phyloP scores from a whole-genome alignment of 2,113 vertebrate genomes.

The Megaleporinus macrocephalus region DNA sequence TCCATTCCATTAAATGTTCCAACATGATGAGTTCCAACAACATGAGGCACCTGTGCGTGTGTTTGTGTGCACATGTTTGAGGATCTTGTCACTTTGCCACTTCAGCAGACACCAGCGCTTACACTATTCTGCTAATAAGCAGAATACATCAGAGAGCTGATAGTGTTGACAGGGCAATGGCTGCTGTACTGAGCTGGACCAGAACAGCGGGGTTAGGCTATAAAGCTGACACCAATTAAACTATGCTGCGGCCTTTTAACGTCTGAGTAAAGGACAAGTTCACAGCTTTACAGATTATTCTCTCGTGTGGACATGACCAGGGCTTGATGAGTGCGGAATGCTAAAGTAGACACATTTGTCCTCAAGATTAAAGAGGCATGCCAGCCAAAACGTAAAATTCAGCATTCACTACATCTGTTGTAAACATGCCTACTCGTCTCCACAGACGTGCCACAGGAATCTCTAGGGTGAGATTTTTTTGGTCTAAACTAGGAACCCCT shows the following conservation, averaged over 20 bases:
- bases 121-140: background rate
- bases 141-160: background rate
- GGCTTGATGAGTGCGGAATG: background rate
- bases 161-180: background rate
- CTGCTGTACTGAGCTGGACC: background rate
- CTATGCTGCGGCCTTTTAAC: background rate
- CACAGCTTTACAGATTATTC: background rate
- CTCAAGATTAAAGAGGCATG: no score
- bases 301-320: background rate
- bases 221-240: background rate
- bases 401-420: no score
- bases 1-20: slow-evolving; percentile 1
- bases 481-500: no score
- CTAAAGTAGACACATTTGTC: no score
- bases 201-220: background rate
- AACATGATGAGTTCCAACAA: slow-evolving; percentile 1
- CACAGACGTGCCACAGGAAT: no score
- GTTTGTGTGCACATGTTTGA: slow-evolving; percentile 3
- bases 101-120: background rate
- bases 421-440: no score
- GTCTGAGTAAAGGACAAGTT: background rate
- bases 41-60: background rate
- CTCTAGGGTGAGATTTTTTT: no score
- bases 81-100: background rate
- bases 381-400: no score